Conservation (phyloP, 2,888 invertebrate genomes). For the Acrobasis consociella region DNA sequence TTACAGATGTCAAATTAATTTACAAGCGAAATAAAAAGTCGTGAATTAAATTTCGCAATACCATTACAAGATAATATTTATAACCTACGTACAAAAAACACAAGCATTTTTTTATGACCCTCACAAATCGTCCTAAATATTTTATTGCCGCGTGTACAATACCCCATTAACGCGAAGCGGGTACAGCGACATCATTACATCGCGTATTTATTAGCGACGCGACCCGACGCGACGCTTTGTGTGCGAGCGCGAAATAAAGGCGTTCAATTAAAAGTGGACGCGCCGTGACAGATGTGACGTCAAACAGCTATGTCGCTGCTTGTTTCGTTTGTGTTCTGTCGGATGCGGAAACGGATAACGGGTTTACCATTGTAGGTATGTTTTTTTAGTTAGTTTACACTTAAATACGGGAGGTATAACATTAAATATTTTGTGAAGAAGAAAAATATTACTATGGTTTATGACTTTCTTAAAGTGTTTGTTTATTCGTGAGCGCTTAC, state of each 20-base stretch:
- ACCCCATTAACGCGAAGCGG: constrained; percentile 13
- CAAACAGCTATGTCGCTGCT: constrained; percentile 5
- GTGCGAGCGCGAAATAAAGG: constrained; percentile 27
- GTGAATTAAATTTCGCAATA: background rate
- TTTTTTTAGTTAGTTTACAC: too few relatives aligned
- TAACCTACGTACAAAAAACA: constrained; percentile 6
- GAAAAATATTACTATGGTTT: too few relatives aligned
- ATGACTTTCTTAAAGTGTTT: too few relatives aligned
- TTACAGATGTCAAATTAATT: too few relatives aligned
- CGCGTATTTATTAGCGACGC: constrained; percentile 14
- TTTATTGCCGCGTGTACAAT: constrained; percentile 18
- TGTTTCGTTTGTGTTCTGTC: constrained; percentile 20
- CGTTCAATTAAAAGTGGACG: constrained; percentile 30
- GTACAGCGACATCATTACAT: constrained; percentile 20
- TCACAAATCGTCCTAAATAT: constrained; percentile 16
- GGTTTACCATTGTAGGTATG: too few relatives aligned
- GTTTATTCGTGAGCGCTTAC: too few relatives aligned
- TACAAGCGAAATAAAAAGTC: too few relatives aligned
- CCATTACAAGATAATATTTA: background rate
- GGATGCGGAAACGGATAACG: constrained; percentile 1
- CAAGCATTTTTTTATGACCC: constrained; percentile 10
- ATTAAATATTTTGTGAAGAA: too few relatives aligned
- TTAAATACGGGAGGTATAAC: too few relatives aligned
- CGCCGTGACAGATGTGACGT: constrained; percentile 19
- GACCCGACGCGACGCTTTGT: background rate